phyloP scores from a whole-genome alignment of 2,113 vertebrate species.

The Mus spicilegus region DNA sequence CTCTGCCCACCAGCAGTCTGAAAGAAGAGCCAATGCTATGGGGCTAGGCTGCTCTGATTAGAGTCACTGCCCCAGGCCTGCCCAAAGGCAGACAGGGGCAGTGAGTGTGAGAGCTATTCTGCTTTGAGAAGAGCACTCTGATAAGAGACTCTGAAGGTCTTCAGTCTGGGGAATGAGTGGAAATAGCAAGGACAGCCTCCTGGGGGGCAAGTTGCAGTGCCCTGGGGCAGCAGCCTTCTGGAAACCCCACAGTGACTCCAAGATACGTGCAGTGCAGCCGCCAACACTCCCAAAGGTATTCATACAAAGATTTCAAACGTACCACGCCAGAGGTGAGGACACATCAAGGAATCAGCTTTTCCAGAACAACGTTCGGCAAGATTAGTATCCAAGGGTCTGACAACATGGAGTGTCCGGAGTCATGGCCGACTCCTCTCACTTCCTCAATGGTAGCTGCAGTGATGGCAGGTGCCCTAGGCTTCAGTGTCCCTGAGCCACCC shows the following conservation, averaged over 20 bases:
- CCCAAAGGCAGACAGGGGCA: not conserved
- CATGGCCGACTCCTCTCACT: not conserved
- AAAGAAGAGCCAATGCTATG: not conserved
- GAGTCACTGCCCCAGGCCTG: not conserved
- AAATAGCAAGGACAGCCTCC: not conserved
- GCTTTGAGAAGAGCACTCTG: not conserved
- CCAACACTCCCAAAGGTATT: constrained; percentile 11
- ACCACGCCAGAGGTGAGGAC: constrained; percentile 13
- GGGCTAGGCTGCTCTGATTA: not conserved
- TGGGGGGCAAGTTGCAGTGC: not conserved
- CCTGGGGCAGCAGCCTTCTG: constrained; percentile 31
- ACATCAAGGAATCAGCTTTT: not conserved
- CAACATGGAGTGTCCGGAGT: not conserved
- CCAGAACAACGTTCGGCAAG: constrained; percentile 33
- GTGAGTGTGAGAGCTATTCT: not conserved
- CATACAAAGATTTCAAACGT: not conserved
- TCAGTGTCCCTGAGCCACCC: not conserved
- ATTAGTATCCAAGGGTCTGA: not conserved
- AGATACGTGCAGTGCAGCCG: not conserved
- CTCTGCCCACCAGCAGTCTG: not conserved
- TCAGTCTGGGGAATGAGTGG: constrained; percentile 57
- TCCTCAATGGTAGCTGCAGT: not conserved
- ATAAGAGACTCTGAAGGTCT: not conserved
- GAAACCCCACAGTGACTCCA: not conserved
- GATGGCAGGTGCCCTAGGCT: not conserved